phyloP scores from a whole-genome alignment of 2,888 invertebrate species.

The Actias luna region DNA sequence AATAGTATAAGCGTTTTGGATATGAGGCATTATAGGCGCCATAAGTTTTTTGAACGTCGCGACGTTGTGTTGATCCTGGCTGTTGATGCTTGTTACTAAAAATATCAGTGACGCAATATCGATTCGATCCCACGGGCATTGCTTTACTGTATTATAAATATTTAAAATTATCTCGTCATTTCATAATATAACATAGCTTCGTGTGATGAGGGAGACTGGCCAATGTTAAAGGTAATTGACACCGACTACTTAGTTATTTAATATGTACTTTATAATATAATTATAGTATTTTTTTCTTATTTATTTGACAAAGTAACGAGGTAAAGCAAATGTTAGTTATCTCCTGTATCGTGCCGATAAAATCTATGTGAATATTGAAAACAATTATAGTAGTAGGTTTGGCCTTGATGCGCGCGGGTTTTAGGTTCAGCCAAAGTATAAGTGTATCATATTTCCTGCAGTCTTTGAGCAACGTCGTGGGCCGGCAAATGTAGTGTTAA shows the following conservation, averaged over 20 bases:
- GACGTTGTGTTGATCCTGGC: not conserved
- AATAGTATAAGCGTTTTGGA: not conserved
- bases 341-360: too few relatives aligned
- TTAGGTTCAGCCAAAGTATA: too few relatives aligned
- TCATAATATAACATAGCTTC: slow-evolving; percentile 47
- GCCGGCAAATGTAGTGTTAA: too few relatives aligned
- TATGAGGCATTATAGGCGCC: not conserved
- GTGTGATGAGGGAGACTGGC: slow-evolving; percentile 46
- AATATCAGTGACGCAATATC: slow-evolving; percentile 6
- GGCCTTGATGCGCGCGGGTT: too few relatives aligned
- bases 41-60: not conserved
- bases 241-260: slow-evolving; percentile 18
- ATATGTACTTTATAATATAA: not conserved
- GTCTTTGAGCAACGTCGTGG: too few relatives aligned
- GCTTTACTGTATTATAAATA: slow-evolving; percentile 66
- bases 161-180: slow-evolving; percentile 67
- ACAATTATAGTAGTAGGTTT: too few relatives aligned
- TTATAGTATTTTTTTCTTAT: not conserved
- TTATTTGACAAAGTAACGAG: not conserved
- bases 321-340: too few relatives aligned
- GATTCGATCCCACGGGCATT: slow-evolving; percentile 60
- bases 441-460: too few relatives aligned
- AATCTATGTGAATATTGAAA: too few relatives aligned
- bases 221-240: slow-evolving; percentile 39
- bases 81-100: slow-evolving; percentile 5